Conservation (phyloP, 2,797 vertebrate species). For the Tolypeutes matacus region DNA sequence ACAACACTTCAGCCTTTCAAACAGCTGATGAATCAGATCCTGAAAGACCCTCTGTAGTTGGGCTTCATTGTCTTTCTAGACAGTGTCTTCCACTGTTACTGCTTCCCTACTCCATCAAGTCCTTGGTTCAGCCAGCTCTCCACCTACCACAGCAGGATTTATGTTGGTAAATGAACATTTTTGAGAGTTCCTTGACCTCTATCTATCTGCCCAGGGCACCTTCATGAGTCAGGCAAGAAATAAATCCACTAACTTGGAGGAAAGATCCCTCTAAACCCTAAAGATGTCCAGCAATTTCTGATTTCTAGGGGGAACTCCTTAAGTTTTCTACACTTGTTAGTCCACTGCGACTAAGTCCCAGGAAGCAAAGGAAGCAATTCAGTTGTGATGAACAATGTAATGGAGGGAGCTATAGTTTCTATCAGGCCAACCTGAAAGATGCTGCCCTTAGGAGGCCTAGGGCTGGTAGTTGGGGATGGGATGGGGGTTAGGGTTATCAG, state of each 20-base stretch:
- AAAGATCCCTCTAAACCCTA: background rate
- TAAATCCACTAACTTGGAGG: background rate
- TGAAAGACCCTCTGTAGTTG: background rate
- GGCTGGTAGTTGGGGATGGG: background rate
- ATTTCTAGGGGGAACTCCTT: background rate
- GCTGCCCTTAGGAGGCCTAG: background rate
- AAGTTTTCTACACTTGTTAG: slow-evolving; percentile 8
- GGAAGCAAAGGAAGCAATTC: background rate
- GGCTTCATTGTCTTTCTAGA: background rate
- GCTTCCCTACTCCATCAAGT: background rate
- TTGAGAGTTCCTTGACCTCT: background rate
- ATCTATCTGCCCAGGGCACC: background rate
- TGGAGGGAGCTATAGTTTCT: background rate
- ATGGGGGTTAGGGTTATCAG: background rate
- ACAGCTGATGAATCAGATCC: background rate
- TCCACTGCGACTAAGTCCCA: background rate
- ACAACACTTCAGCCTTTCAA: slow-evolving; percentile 15
- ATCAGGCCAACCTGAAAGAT: background rate
- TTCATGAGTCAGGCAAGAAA: background rate
- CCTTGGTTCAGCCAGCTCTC: background rate
- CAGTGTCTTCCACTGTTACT: background rate
- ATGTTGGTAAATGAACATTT: background rate
- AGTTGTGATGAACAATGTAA: background rate
- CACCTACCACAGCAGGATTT: background rate
- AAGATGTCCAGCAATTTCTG: background rate